These are phyloP conservation scores for Phenganax subtilis DNA, from an alignment of 92 coral and sea anemone genomes.

Conservation along the genomic window DNA sequence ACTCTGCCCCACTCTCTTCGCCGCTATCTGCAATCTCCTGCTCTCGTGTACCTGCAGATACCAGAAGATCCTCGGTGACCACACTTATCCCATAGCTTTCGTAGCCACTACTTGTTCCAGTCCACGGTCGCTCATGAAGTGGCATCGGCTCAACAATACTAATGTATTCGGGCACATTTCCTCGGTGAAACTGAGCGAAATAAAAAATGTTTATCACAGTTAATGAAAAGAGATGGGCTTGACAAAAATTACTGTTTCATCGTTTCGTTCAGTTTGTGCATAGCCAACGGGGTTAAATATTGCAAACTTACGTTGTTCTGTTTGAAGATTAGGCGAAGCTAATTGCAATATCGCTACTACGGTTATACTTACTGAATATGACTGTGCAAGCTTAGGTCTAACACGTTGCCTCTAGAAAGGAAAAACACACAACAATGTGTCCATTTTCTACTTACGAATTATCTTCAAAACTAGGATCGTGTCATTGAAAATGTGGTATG, in stretches of 20 bases:
- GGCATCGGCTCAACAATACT: constrained; percentile 56
- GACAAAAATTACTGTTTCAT: too few species aligned
- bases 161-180: constrained; percentile 72
- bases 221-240: too few species aligned
- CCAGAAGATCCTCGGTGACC: constrained; percentile 38
- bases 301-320: too few species aligned
- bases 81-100: constrained; percentile 23
- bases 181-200: constrained; percentile 59
- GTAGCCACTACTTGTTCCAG: constrained; percentile 31
- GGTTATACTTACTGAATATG: background rate
- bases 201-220: background rate
- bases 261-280: too few species aligned
- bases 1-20: constrained; percentile 25
- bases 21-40: constrained; percentile 25
- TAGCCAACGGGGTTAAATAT: too few species aligned
- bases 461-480: background rate
- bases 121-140: constrained; percentile 31
- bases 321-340: background rate
- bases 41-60: constrained; percentile 31
- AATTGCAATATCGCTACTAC: background rate
- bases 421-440: background rate
- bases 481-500: too few species aligned
- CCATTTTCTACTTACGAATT: background rate
- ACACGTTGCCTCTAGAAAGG: constrained; percentile 28
- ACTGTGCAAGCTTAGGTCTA: constrained; percentile 7